Percentiles rank a stretch among this genome's conserved stretches.
These are phyloP conservation scores for Caenorhabditis parvicauda DNA, from an alignment of 2,888 invertebrate genomes.

Conservation along the genomic window DNA sequence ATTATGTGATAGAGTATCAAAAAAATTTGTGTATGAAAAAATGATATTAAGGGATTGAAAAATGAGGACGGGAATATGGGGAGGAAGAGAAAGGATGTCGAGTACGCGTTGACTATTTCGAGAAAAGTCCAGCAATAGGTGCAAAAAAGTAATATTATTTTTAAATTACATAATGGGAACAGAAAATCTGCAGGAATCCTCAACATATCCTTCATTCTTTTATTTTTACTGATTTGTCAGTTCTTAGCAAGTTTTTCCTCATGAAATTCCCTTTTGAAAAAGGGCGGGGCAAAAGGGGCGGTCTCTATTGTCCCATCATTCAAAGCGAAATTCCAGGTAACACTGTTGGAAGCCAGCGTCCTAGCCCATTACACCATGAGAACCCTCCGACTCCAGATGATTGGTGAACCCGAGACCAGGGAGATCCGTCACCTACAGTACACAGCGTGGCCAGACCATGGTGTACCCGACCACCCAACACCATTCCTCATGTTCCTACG, in stretches of 20 bases:
- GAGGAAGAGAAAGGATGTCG: no score
- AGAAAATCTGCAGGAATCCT: no score
- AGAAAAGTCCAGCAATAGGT: no score
- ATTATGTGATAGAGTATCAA: no score
- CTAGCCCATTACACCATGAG: constrained; percentile 95
- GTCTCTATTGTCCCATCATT: background rate
- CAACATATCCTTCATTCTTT: background rate
- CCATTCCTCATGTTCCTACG: constrained; percentile 94
- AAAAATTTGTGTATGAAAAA: no score
- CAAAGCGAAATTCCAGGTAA: constrained; percentile 67
- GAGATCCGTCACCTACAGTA: constrained; percentile 97
- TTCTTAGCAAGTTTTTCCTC: background rate
- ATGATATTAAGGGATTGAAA: no score
- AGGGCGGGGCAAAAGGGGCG: no score
- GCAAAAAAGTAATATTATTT: no score
- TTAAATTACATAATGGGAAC: no score
- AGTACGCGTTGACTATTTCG: no score
- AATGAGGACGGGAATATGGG: no score
- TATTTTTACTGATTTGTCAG: background rate
- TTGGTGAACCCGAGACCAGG: constrained; percentile 72
- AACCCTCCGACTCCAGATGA: constrained; percentile 81
- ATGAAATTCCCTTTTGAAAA: no score
- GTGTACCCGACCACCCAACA: constrained; percentile 95
- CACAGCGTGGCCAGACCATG: constrained; percentile 99
- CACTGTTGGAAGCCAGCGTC: constrained; percentile 90